Percentiles rank a stretch among this genome's conserved stretches.
These are phyloP conservation scores for Tolmerus cingulatus DNA, from an alignment of 2,888 invertebrate species.

Conservation along the genomic window DNA sequence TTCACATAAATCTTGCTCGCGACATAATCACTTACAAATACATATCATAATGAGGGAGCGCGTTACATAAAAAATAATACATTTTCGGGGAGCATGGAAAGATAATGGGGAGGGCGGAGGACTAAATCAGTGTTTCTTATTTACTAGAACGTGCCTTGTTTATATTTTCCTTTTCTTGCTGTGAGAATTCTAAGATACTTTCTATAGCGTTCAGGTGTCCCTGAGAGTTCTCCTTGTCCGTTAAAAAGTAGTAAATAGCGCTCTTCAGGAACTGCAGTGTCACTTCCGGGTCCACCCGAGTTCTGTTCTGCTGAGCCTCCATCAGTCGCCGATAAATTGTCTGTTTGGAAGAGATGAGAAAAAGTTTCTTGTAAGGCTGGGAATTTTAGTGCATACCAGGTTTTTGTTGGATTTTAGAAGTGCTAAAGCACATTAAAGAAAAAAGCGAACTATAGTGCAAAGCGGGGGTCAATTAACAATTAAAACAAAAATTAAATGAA, in stretches of 20 bases:
- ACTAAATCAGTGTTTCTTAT: constrained; percentile 50
- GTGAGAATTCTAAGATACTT: constrained; percentile 88
- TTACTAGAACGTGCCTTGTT: constrained; percentile 71
- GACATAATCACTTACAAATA: neutral
- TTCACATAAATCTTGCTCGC: neutral
- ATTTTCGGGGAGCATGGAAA: neutral
- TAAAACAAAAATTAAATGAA: neutral
- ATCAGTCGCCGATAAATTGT: constrained; percentile 86
- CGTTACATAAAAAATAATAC: neutral
- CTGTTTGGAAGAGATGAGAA: constrained; percentile 63
- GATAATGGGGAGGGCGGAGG: neutral
- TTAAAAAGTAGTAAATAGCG: constrained; percentile 90
- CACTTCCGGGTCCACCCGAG: constrained; percentile 86
- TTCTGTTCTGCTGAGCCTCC: constrained; percentile 77
- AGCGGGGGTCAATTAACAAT: neutral
- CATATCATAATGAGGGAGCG: neutral
- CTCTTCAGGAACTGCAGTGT: constrained; percentile 92
- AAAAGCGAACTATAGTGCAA: neutral
- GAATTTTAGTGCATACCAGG: neutral
- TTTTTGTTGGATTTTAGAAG: neutral
- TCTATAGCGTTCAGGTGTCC: constrained; percentile 90
- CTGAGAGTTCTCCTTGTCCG: constrained; percentile 87
- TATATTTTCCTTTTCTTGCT: constrained; percentile 81
- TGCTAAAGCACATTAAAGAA: neutral
- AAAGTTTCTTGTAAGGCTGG: neutral